Base-by-base conservation (phyloP, 2,888 invertebrate genomes). In the Labia minor region DNA sequence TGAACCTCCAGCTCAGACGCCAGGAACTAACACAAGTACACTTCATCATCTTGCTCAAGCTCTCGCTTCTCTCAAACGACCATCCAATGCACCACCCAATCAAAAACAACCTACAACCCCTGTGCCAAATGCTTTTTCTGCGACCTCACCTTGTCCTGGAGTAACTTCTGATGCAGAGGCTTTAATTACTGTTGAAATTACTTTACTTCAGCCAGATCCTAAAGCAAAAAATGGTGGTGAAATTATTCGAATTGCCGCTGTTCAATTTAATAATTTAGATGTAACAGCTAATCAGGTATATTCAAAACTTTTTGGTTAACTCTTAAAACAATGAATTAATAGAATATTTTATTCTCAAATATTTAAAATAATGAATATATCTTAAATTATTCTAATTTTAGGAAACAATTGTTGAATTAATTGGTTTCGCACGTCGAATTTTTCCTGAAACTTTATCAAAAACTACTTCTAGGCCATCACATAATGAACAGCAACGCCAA, bases 231-330 rank as follows among this genome's bases (percentile, higher is more conserved):
- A 82, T 37, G 73, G 82, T 62, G 72, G 70, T 26, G 76, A 76
- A 70, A 75, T 77, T 26, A 72, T 83, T 69, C 86, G 90, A 72
- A 86, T 93, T 64, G 90, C 92, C 0, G 92, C 90, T 73, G 89
- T 96, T 72, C 86, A 94, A 72, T 96, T 96, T 75, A 96, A 96
- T 75, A 95, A 91, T 77, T 81, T 96, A 71, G 96, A 96, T 77
- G 90, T 96, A 66, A 95, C 95, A 63, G 65, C 19, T 62, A 64
- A 19, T 63, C n/a, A 64, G 33, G 64, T 66, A 33, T 49, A 49
- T 10, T 49, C 14, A 49, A 62, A 16, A 37, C 61, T 11, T 72
- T 37, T 20, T 66, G 37, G n/a, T n/a, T n/a, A n/a, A 1, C 4
- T 21, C 20, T 26, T 10, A 19, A 16, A n/a, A 21, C 20, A n/a